These are phyloP conservation scores for Hemibagrus guttatus DNA, from an alignment of 2,797 vertebrate species.

Conservation along the genomic window DNA sequence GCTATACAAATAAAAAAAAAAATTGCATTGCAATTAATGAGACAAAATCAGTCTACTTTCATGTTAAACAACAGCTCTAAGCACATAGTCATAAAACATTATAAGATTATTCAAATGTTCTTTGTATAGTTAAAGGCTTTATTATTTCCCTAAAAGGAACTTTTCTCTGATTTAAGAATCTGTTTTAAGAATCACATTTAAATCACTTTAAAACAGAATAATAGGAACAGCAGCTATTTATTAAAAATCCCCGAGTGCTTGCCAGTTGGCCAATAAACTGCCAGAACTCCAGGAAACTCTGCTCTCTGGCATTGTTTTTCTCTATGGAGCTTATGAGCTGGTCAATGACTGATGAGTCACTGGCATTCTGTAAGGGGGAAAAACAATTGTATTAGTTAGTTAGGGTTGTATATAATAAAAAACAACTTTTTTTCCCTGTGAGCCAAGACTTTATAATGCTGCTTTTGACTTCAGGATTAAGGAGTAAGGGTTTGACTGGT, in stretches of 20 bases:
- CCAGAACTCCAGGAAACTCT: slow-evolving; percentile 80
- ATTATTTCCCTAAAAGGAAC: background rate
- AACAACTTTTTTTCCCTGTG: background rate
- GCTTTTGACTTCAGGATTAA: slow-evolving; percentile 10
- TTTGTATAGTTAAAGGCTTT: background rate
- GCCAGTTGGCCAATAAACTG: slow-evolving; percentile 75
- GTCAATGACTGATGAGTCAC: slow-evolving; percentile 62
- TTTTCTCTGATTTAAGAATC: background rate
- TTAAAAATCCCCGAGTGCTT: slow-evolving; percentile 67
- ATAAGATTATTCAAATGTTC: background rate
- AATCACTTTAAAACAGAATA: slow-evolving; percentile 1
- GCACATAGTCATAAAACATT: background rate
- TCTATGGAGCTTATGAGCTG: slow-evolving; percentile 74
- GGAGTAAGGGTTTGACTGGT: background rate
- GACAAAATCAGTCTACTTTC: slow-evolving; percentile 19
- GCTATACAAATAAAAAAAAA: no score
- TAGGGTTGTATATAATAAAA: background rate
- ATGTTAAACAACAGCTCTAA: background rate
- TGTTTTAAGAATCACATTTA: background rate
- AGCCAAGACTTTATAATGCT: background rate
- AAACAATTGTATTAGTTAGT: slow-evolving; percentile 10
- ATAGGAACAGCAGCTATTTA: slow-evolving; percentile 3
- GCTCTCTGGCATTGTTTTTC: slow-evolving; percentile 73
- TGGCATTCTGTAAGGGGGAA: slow-evolving; percentile 63
- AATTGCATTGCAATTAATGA: slow-evolving; percentile 44